Base-by-base conservation (phyloP, 2,888 invertebrate genomes). In the Carcina quercana region DNA sequence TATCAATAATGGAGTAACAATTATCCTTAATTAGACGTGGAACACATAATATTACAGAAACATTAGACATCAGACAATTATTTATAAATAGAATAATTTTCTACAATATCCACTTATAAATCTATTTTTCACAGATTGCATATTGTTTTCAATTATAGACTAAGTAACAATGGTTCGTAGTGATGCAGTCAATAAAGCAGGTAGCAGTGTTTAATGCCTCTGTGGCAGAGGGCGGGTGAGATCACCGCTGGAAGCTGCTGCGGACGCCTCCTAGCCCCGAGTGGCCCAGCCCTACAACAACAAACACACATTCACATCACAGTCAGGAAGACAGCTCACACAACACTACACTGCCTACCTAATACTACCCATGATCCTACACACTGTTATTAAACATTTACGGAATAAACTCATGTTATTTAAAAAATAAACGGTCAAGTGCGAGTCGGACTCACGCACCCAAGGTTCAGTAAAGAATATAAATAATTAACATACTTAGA, bases 101-200 rank as follows among this genome's bases (percentile, higher is more conserved):
- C 82, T 82, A 82, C 83, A 82, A 79, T 80, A 83, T 80, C 75
- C 78, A 76, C 73, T 83, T 85, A 85, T 62, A 63, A 76, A 79
- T 85, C 70, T 83, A 82, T 79, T 73, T 76, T 88, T 89, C 88
- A 88, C 88, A 88, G 88, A 88, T 88, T 88, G 88, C 88, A 88
- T 88, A 86, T 86, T 86, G 84, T 85, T 84, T n/a, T 83, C 76
- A 71, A 80, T 84, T 84, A 84, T 67, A 79, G 75, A 82, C 83
- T 83, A 83, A 85, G 86, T 85, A 85, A 87, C 87, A 87, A 85
- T 85, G 82, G 85, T 84, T 82, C 75, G 75, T 82, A 76, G 83
- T 82, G 82, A 82, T 80, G 82, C 82, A 82, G 82, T 80, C 82
- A 87, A 86, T 86, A 85, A 86, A 87, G 87, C 87, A 87, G 87